Percentiles rank a stretch among this genome's conserved stretches.
Evolutionary conservation across 2,888 invertebrate species (phyloP).

Genomic region (Petrolisthes cinctipes): DNA sequence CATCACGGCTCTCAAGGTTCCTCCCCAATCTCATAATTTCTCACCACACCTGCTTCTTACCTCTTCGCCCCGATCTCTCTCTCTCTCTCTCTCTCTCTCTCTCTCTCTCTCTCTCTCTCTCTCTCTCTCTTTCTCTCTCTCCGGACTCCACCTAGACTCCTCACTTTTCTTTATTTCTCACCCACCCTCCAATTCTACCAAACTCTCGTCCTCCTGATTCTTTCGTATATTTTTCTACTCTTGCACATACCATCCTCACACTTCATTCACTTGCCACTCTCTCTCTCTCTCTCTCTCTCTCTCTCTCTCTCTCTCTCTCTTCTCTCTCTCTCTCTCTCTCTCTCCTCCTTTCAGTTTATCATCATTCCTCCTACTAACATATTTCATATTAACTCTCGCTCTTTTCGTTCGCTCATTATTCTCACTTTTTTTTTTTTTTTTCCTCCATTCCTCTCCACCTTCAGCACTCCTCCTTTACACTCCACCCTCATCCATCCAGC

Average conservation of each 20-base stretch:
- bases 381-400: no score
- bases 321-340: conserved; percentile 12
- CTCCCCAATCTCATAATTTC: neutral
- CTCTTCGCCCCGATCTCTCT: neutral
- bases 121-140: conserved; percentile 11
- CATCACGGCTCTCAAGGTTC: neutral
- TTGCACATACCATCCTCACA: neutral
- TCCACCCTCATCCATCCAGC: no score
- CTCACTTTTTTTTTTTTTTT: neutral
- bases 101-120: conserved; percentile 1
- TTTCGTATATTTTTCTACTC: neutral
- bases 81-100: conserved; percentile 10
- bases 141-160: neutral
- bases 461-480: neutral
- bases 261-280: neutral
- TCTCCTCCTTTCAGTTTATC: neutral
- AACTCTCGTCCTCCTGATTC: neutral
- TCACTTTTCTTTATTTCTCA: neutral
- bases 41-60: neutral
- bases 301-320: conserved; percentile 32
- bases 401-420: neutral
- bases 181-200: neutral
- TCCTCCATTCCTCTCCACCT: neutral
- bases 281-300: conserved; percentile 29
- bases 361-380: no score